A percentile compares a stretch with the other conserved stretches of the same genome.
Conservation (phyloP, 2,797 vertebrate genomes). For the Hybognathus amarus region DNA sequence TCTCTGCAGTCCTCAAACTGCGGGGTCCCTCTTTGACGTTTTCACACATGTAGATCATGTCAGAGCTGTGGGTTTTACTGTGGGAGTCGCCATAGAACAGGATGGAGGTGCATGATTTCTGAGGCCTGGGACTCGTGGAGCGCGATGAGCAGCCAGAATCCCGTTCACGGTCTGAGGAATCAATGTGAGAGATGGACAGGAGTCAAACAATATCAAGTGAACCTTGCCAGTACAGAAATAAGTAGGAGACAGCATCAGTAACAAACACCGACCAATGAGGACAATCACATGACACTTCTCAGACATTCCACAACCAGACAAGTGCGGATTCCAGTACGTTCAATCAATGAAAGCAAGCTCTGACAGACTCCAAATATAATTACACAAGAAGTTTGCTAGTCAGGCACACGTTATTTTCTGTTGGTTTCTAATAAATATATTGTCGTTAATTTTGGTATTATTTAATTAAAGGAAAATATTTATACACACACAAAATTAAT, state of each 20-base stretch:
- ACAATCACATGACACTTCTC: neutral
- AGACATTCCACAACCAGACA: neutral
- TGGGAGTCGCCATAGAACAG: constrained; percentile 81
- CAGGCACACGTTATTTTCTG: no score
- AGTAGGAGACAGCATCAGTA: neutral
- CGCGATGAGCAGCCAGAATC: constrained; percentile 85
- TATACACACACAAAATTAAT: no score
- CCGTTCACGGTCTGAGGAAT: constrained; percentile 80
- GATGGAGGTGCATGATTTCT: constrained; percentile 78
- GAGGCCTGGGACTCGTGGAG: constrained; percentile 82
- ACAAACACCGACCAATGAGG: neutral
- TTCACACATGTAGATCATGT: constrained; percentile 95
- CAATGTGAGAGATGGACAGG: neutral
- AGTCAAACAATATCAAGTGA: neutral
- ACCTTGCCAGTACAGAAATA: no score
- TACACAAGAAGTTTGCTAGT: no score
- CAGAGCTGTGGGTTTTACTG: constrained; percentile 79
- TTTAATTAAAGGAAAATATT: no score
- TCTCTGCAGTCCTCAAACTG: constrained; percentile 82
- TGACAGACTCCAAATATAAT: no score
- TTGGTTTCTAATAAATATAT: no score
- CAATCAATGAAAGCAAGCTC: neutral
- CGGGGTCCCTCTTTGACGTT: constrained; percentile 88
- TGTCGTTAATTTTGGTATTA: no score
- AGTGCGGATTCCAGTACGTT: neutral